Conservation (phyloP, 2,797 vertebrate species). For the Anguilla obscura region DNA sequence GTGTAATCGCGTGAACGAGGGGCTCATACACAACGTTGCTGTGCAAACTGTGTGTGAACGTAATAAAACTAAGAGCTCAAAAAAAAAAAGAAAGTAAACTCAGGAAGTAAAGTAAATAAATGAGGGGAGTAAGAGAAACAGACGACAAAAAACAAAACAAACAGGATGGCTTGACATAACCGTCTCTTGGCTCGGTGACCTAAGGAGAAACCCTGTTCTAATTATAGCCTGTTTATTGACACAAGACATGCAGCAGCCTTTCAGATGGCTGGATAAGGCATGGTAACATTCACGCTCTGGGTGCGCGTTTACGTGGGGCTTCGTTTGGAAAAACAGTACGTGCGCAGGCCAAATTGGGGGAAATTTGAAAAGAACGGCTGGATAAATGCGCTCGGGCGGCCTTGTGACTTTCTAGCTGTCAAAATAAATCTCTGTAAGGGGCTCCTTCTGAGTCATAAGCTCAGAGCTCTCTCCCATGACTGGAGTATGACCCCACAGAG, state of each 20-base stretch:
- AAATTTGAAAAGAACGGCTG: conserved; percentile 32
- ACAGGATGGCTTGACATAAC: neutral
- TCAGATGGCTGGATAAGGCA: conserved; percentile 34
- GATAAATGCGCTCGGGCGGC: conserved; percentile 46
- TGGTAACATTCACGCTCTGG: conserved; percentile 18
- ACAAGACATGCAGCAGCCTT: conserved; percentile 17
- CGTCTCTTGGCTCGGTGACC: neutral
- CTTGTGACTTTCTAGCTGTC: conserved; percentile 49
- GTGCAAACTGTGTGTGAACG: neutral
- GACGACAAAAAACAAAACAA: neutral
- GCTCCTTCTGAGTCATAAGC: conserved; percentile 49
- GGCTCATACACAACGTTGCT: neutral
- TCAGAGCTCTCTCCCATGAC: conserved; percentile 50
- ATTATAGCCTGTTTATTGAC: conserved; percentile 21
- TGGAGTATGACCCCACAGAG: conserved; percentile 43
- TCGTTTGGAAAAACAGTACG: neutral
- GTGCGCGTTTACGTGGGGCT: conserved; percentile 14
- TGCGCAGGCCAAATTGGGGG: conserved; percentile 16
- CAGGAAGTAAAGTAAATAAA: neutral
- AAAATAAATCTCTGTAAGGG: conserved; percentile 53
- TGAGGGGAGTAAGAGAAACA: neutral
- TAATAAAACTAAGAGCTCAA: neutral
- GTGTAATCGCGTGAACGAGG: conserved; percentile 3
- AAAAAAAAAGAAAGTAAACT: conserved; percentile 7
- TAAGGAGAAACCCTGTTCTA: neutral